Evolutionary conservation across 1,140 invertebrate genomes (phyloP), one percentile per base, ranked within the genome.

Genomic region (Phenacoccus solenopsis): DNA sequence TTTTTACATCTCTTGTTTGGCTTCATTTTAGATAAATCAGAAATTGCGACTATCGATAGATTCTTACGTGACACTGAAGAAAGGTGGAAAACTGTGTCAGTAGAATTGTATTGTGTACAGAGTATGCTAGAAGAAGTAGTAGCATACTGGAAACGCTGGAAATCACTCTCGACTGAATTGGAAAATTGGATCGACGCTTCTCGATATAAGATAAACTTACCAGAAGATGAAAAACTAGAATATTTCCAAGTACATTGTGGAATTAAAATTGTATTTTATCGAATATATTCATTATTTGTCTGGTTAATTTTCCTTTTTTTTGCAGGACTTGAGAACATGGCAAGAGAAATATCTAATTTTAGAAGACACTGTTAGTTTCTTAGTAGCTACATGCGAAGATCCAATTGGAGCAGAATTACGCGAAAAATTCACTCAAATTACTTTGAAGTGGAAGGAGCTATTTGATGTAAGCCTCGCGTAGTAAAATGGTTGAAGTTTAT

Each of bases 41-140:
- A 96, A 80, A 83, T 84, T 61, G 79, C 84, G 28, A 85, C 87
- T 69, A 88, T 94, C 70, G 91, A 93, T 76, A 83, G 86, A 70
- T 96, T 96, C 76, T 86, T 96, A 80, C 84, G 86, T 72, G 91
- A 96, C 56, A 90, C 89, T 20, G 87, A 87, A 25, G 90, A 92
- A 69, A 86, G 90, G 67, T 97, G 94, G 94, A 91, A 91, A 77
- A 87, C 86, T 74, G 86, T 96, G 1, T 91, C 93, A 1, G 91
- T 90, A 79, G 92, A 96, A 75, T 82, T 98, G 1, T 86, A 91
- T 72, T 94, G 90, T 77, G 88, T 92, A 4, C 88, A 93, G 76
- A 92, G 88, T 73, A 93, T 93, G 77, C 79, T 96, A 0, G 91
- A 95, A 79, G 91, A 96, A 80, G 88, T 94, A 0, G 84, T 94